phyloP scores from a whole-genome alignment of 1,140 invertebrate species.

The Drosophila pandora region DNA sequence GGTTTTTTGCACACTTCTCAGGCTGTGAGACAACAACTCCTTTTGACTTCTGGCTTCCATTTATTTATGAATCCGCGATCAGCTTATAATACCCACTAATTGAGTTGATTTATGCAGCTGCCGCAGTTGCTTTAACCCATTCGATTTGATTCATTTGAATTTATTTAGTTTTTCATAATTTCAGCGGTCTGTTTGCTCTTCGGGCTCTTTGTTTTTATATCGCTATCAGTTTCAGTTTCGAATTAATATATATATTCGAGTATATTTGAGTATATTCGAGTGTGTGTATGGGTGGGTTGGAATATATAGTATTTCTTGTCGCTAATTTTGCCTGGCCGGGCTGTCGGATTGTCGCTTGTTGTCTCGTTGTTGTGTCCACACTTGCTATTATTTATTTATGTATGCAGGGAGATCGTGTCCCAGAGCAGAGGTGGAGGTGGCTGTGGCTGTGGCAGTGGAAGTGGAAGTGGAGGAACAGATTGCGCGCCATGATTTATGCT shows the following conservation, averaged over 20 bases:
- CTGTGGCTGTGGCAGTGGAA: too few relatives aligned
- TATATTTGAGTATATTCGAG: slow-evolving; percentile 5
- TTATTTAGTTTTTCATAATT: slow-evolving; percentile 66
- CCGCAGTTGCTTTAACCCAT: slow-evolving; percentile 28
- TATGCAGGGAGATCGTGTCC: slow-evolving; percentile 28
- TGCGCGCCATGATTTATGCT: slow-evolving; percentile 73
- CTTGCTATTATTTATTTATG: slow-evolving; percentile 81
- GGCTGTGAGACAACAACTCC: slow-evolving; percentile 24
- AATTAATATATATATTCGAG: slow-evolving; percentile 42
- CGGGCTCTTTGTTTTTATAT: slow-evolving; percentile 35
- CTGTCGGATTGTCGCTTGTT: slow-evolving; percentile 38
- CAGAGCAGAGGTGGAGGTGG: neutral
- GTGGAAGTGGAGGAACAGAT: slow-evolving; percentile 34
- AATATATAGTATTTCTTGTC: slow-evolving; percentile 37
- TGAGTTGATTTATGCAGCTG: slow-evolving; percentile 80
- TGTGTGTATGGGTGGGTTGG: slow-evolving; percentile 5
- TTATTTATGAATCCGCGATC: slow-evolving; percentile 43
- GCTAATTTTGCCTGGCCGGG: slow-evolving; percentile 55
- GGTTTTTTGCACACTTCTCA: slow-evolving; percentile 7
- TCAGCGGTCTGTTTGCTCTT: slow-evolving; percentile 14
- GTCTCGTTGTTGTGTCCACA: slow-evolving; percentile 65
- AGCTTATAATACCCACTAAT: slow-evolving; percentile 73
- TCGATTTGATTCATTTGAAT: slow-evolving; percentile 75
- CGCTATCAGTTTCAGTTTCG: slow-evolving; percentile 74
- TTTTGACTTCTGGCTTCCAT: slow-evolving; percentile 34